Evolutionary conservation across 2,113 vertebrate genomes (phyloP), one percentile per base, ranked within the genome.

Genomic region (Grammomys surdaster): DNA sequence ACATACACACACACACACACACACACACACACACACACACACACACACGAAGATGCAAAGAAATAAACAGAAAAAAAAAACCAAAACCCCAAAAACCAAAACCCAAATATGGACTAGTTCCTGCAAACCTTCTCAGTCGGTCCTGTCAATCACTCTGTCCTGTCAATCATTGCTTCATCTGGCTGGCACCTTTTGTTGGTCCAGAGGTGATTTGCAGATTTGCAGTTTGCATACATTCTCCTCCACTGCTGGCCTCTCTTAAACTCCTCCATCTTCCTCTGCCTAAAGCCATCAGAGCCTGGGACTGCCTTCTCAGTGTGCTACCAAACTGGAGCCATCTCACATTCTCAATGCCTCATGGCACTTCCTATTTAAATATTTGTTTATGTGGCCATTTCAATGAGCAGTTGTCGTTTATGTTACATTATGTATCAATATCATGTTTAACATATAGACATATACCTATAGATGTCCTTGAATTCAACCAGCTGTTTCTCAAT

Each of bases 141-240:
- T 43, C 8, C 75, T 77, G 5, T 22, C 54, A 81, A 14, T 51
- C 54, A 56, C 2, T 56, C 54, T 56, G 14, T 56, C 54, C 54
- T 56, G 54, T 56, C 54, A 56, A 4, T 16, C 54, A 56, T 51
- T 16, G 8, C 16, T 51, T 11, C n/a, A 6, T 28, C 11, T 22
- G 4, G 3, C 11, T 26, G 17, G 8, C 22, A 28, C 19, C 40
- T 69, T 19, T 26, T 16, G 1, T 14, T 46, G 69, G 28, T 48
- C 24, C 17, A 1, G 1, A 1, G 65, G 75, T 22, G 67, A 69
- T 7, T 12, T 36, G 31, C 67, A 43, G 3, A 24, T 73, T 67
- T 87, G 7, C 56, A 43, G 0, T n/a, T 0, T 72, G 11, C 11
- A 0, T 0, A 1, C 0, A 7, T 31, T 0, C 0, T 1, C 2